Conservation (phyloP, 2,888 invertebrate genomes). For the Rhodophaea formosa region DNA sequence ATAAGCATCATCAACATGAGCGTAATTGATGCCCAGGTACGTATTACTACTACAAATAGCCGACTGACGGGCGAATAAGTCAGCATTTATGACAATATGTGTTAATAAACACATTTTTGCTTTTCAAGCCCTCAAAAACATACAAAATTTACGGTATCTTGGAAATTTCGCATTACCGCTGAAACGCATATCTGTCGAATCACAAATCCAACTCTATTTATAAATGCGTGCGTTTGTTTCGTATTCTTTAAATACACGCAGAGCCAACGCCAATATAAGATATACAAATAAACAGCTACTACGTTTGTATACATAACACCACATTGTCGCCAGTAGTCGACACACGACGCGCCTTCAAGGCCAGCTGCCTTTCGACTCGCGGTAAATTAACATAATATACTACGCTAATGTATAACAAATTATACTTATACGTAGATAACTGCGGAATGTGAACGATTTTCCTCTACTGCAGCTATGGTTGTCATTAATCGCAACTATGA, state of each 20-base stretch:
- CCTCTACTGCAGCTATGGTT: slow-evolving; percentile 12
- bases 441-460: slow-evolving; percentile 33
- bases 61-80: no score
- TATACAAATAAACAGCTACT: slow-evolving; percentile 12
- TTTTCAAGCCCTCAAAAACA: no score
- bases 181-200: background rate
- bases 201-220: background rate
- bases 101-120: no score
- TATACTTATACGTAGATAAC: slow-evolving; percentile 39
- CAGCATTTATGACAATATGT: no score
- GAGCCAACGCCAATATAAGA: slow-evolving; percentile 8
- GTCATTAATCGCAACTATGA: background rate
- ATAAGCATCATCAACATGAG: no score
- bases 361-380: slow-evolving; percentile 66
- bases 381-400: slow-evolving; percentile 60
- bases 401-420: slow-evolving; percentile 42
- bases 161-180: background rate
- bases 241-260: background rate
- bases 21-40: no score
- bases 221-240: slow-evolving; percentile 2
- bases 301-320: slow-evolving; percentile 25
- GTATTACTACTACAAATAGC: no score
- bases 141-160: no score
- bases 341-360: slow-evolving; percentile 64
- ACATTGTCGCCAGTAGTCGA: slow-evolving; percentile 40